phyloP scores from a whole-genome alignment of 2,888 invertebrate genomes.

The Hemaris fuciformis region DNA sequence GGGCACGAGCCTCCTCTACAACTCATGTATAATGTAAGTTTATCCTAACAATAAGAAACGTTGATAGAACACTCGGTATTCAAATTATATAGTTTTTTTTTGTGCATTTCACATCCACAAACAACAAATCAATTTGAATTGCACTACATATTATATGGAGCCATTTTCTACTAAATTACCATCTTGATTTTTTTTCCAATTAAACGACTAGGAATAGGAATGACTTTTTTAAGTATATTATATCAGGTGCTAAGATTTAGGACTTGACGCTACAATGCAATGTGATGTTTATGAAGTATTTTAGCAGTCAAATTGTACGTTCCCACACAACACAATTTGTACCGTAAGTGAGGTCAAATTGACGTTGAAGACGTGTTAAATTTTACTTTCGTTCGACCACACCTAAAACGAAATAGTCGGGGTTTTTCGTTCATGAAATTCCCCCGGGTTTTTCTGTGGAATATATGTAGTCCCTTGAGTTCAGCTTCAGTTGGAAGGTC shows the following conservation, averaged over 20 bases:
- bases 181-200: neutral
- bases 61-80: neutral
- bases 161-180: neutral
- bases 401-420: no score
- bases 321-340: no score
- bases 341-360: no score
- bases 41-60: neutral
- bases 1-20: no score
- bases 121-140: neutral
- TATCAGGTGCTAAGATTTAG: conserved; percentile 3
- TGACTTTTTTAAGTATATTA: neutral
- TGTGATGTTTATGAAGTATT: no score
- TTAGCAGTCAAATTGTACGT: no score
- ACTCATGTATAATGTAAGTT: neutral
- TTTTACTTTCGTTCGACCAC: no score
- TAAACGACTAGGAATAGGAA: neutral
- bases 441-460: no score
- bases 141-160: neutral
- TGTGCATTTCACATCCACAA: neutral
- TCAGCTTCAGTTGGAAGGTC: conserved; percentile 11
- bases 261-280: no score
- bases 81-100: neutral
- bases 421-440: no score
- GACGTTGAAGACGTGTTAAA: no score
- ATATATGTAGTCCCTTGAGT: neutral